Base-by-base conservation (phyloP, 2,797 vertebrate species). In the Buceros bicornis region DNA sequence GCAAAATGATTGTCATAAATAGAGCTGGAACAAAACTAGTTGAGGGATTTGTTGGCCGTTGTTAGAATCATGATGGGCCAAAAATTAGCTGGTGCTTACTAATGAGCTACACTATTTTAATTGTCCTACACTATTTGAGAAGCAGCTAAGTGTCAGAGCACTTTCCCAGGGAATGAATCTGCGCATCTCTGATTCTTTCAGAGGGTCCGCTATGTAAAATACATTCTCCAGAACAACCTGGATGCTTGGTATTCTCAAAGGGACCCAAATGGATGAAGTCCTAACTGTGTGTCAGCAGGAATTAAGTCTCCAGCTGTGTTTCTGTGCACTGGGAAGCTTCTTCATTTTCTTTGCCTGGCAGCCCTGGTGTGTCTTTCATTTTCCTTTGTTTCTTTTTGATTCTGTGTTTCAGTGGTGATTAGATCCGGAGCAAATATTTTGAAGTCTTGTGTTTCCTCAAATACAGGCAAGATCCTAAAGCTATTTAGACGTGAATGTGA, bases 401-500 rank as follows among this genome's bases (percentile, higher is more conserved):
- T 78, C 18, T 8, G 3, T 37, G 14, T 87, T 89, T 79, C 35
- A 35, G 33, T 51, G 29, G 5, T 77, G 40, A 47, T n/a, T 54
- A 64, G 58, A n/a, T 72, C 33, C 0, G 6, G 70, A 50, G 16
- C 25, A 87, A 61, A 4, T 79, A 74, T 17, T 93, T 92, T 24
- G 66, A 56, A 74, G 65, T 10, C 31, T n/a, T 20, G 2, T 87
- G 16, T 54, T 79, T 57, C 8, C 37, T 14, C 10, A 65, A 50
- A 33, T 72, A 17, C 43, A 60, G 29, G 70, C 14, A 64, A 73
- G 40, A 78, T 74, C 19, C 65, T 74, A 56, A 84, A 53, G 13
- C 13, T 76, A 1, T 33, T 61, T 57, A 37, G 57, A 21, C 8
- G 0, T 22, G 7, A 0, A 0, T 12, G 16, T 25, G 31, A 58